Conservation (phyloP, 2,113 vertebrate species). For the Bothrops jararaca region DNA sequence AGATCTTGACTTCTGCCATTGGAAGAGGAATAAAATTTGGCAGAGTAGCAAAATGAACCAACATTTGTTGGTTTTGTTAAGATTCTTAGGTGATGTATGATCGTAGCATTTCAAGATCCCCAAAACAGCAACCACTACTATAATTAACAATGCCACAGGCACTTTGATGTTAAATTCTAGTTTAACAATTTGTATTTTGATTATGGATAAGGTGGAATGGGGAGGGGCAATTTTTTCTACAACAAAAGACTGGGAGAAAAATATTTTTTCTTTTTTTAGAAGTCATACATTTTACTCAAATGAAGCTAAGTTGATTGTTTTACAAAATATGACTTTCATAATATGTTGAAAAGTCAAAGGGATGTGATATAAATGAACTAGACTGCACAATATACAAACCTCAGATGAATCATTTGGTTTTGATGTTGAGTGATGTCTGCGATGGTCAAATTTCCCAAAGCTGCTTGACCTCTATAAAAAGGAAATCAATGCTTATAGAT, state of each 20-base stretch:
- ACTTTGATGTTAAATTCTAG: background rate
- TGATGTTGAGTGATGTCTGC: slow-evolving; percentile 57
- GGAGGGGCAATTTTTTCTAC: background rate
- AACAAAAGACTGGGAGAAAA: background rate
- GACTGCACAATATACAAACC: slow-evolving; percentile 55
- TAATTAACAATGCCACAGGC: background rate
- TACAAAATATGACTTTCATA: background rate
- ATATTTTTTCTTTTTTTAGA: background rate
- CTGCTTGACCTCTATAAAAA: slow-evolving; percentile 73
- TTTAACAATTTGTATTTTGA: background rate
- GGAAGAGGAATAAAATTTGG: background rate
- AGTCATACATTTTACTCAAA: background rate
- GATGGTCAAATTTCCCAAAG: slow-evolving; percentile 76
- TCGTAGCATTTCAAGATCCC: background rate
- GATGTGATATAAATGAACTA: slow-evolving; percentile 22
- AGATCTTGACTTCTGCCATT: background rate
- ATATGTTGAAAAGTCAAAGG: background rate
- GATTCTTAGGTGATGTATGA: background rate
- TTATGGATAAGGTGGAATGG: background rate
- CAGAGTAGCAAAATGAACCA: background rate
- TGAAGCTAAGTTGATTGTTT: background rate
- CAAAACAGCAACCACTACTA: background rate
- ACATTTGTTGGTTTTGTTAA: background rate
- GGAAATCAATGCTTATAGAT: slow-evolving; percentile 26
- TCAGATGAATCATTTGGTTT: slow-evolving; percentile 68